Evolutionary conservation across 2,113 vertebrate genomes (phyloP).

Genomic region (Orthochromis malagaraziensis): DNA sequence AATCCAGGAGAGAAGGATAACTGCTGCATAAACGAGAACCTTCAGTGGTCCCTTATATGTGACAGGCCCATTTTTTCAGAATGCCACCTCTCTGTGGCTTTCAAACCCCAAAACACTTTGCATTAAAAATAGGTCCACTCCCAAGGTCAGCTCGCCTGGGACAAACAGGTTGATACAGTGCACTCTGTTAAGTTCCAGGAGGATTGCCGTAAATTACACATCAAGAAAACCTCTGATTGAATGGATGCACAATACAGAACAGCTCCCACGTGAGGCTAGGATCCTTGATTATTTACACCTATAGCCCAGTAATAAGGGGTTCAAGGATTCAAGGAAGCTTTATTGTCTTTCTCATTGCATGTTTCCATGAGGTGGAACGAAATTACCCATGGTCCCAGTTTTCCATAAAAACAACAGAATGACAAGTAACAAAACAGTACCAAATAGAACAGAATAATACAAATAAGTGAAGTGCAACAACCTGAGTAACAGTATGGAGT

Average conservation of each 20-base stretch:
- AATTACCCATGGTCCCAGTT: background rate
- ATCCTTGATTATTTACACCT: background rate
- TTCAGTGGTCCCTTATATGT: accelerated
- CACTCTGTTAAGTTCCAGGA: background rate
- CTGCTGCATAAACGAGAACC: background rate
- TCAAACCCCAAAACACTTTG: background rate
- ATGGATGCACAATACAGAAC: background rate
- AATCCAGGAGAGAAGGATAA: background rate
- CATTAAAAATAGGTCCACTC: background rate
- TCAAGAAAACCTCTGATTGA: background rate
- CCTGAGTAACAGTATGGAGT: background rate
- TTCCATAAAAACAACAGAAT: background rate
- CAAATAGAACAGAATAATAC: accelerated
- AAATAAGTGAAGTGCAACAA: background rate
- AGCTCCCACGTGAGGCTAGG: background rate
- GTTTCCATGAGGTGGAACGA: accelerated
- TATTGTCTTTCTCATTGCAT: background rate
- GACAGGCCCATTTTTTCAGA: background rate
- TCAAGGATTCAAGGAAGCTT: background rate
- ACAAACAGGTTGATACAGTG: background rate
- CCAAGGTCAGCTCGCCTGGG: background rate
- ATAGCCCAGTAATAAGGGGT: background rate
- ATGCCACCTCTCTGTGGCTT: background rate
- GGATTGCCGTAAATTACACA: accelerated
- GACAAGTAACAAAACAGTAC: accelerated